Evolutionary conservation across 2,888 invertebrate species (phyloP).

Genomic region (Auanema freiburgensis): DNA sequence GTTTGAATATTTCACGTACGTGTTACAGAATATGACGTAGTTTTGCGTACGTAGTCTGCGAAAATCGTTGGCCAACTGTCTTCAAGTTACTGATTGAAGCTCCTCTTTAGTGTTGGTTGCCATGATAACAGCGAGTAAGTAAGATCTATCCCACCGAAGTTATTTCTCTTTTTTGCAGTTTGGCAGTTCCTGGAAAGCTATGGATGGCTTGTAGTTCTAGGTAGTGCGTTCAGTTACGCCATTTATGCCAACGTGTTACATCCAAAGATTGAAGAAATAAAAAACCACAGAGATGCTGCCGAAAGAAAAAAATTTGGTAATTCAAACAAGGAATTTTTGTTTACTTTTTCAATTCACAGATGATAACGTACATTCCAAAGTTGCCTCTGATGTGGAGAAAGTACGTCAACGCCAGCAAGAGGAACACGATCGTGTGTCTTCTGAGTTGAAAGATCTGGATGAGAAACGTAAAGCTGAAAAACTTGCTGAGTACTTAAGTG

Average conservation of each 20-base stretch:
- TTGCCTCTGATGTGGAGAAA: slow-evolving; percentile 4
- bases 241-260: slow-evolving; percentile 11
- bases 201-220: slow-evolving; percentile 19
- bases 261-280: slow-evolving; percentile 7
- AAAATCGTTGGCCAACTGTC: too few species aligned
- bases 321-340: not conserved
- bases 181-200: slow-evolving; percentile 19
- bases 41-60: too few species aligned
- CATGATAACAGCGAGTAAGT: too few species aligned
- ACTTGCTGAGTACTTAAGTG: slow-evolving; percentile 14
- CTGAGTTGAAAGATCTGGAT: slow-evolving; percentile 15
- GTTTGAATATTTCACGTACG: too few species aligned
- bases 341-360: too few species aligned
- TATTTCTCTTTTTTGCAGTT: too few species aligned
- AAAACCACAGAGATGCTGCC: slow-evolving; percentile 3
- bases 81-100: too few species aligned
- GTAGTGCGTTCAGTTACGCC: slow-evolving; percentile 11
- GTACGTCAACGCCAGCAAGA: slow-evolving; percentile 15
- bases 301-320: slow-evolving; percentile 18
- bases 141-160: too few species aligned
- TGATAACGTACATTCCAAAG: slow-evolving; percentile 11
- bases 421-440: slow-evolving; percentile 15
- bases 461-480: slow-evolving; percentile 7
- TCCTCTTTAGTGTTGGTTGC: too few species aligned
- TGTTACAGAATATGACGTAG: too few species aligned